These are phyloP conservation scores for Miltochrista miniata DNA, from an alignment of 2,888 invertebrate genomes.

Conservation along the genomic window DNA sequence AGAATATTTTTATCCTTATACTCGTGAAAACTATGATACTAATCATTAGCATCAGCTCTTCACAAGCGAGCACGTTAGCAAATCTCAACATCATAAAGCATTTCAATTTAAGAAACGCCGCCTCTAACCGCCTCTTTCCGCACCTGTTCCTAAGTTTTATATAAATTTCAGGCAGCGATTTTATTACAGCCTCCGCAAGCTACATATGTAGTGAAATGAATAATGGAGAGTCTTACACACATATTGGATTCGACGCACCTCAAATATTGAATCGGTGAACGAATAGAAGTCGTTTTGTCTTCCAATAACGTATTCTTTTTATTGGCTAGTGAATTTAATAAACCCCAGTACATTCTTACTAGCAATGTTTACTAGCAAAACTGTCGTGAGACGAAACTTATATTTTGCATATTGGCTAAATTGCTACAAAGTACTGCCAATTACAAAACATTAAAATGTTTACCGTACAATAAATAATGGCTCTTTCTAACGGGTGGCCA, in stretches of 20 bases:
- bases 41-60: not conserved
- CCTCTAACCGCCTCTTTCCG: constrained; percentile 15
- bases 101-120: constrained; percentile 1
- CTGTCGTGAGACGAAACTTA: too few species aligned
- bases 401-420: too few species aligned
- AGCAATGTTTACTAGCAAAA: too few species aligned
- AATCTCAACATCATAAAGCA: not conserved
- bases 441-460: too few species aligned
- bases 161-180: constrained; percentile 45
- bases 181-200: constrained; percentile 40
- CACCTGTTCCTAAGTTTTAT: constrained; percentile 34
- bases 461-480: too few species aligned
- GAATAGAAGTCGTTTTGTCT: constrained; percentile 36
- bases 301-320: constrained; percentile 35
- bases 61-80: too few species aligned
- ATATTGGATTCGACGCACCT: constrained; percentile 56
- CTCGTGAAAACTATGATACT: not conserved
- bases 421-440: too few species aligned
- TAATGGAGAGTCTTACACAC: constrained; percentile 57
- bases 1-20: not conserved
- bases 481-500: too few species aligned
- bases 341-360: constrained; percentile 12
- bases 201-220: constrained; percentile 60
- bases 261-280: constrained; percentile 33
- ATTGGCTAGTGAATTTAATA: constrained; percentile 20